A percentile compares a stretch with the other conserved stretches of the same genome.
Conservation (phyloP, 2,113 vertebrate genomes). For the Sialia sialis region DNA sequence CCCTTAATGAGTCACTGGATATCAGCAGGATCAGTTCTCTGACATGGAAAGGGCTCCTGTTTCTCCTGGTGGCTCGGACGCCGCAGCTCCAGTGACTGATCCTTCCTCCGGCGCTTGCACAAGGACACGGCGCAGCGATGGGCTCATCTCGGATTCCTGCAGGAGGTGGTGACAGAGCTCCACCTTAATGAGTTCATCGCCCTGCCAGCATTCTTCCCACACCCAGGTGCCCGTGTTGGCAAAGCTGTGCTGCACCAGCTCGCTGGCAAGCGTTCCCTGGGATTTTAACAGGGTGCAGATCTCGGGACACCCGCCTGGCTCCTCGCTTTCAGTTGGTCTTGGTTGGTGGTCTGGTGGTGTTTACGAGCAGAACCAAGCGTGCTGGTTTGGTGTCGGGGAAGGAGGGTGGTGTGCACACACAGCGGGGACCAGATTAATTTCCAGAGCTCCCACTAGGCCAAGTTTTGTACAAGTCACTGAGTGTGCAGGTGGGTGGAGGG, state of each 20-base stretch:
- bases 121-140: neutral
- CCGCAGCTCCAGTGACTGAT: slow-evolving; percentile 33
- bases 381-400: neutral
- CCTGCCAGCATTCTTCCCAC: slow-evolving; percentile 62
- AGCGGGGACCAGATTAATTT: neutral
- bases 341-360: neutral
- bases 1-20: slow-evolving; percentile 58
- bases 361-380: neutral
- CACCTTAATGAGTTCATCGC: slow-evolving; percentile 63
- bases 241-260: neutral
- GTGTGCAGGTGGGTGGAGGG: slow-evolving; percentile 40
- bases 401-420: neutral
- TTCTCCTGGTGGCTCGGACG: slow-evolving; percentile 20
- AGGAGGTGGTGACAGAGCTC: slow-evolving; percentile 64
- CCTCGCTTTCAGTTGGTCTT: neutral
- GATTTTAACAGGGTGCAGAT: neutral
- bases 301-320: neutral
- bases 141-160: slow-evolving; percentile 60
- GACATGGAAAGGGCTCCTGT: slow-evolving; percentile 61
- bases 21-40: slow-evolving; percentile 24
- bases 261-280: neutral
- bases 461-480: neutral
- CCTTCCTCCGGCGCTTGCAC: slow-evolving; percentile 50
- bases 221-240: slow-evolving; percentile 45
- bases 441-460: neutral